A percentile compares a stretch with the other conserved stretches of the same genome.
phyloP scores from a whole-genome alignment of 2,888 invertebrate genomes.

The Phasia obesa region DNA sequence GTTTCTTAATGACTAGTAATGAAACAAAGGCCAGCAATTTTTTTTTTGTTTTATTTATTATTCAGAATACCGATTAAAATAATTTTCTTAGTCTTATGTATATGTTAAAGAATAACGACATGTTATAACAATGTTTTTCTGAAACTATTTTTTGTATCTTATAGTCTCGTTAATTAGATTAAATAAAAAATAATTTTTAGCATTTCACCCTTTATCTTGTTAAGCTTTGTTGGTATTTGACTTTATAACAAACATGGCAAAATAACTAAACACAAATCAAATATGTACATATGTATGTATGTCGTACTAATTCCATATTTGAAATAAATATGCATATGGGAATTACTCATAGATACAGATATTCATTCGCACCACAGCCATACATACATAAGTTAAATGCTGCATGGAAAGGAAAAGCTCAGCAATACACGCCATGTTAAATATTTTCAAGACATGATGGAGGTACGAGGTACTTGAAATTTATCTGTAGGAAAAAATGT shows the following conservation, averaged over 20 bases:
- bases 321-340: conserved; percentile 63
- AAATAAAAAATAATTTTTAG: conserved; percentile 27
- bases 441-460: conserved; percentile 10
- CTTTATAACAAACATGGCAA: conserved; percentile 57
- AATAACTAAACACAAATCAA: conserved; percentile 26
- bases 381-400: conserved; percentile 12
- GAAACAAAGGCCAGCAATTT: no score
- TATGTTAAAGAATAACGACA: conserved; percentile 56
- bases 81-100: neutral
- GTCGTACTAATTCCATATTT: conserved; percentile 32
- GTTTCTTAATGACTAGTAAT: no score
- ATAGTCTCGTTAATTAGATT: neutral
- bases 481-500: conserved; percentile 12
- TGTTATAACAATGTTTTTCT: conserved; percentile 37
- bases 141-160: neutral
- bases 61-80: neutral
- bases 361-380: neutral
- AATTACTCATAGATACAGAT: conserved; percentile 63
- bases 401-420: conserved; percentile 12
- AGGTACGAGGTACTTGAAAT: neutral
- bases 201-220: conserved; percentile 54
- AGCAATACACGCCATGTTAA: conserved; percentile 29
- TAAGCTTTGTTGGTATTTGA: conserved; percentile 33
- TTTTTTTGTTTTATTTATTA: neutral
- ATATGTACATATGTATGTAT: no score